Evolutionary conservation across 2,797 vertebrate genomes (phyloP), one percentile per base, ranked within the genome.

Genomic region (Peromyscus eremicus): DNA sequence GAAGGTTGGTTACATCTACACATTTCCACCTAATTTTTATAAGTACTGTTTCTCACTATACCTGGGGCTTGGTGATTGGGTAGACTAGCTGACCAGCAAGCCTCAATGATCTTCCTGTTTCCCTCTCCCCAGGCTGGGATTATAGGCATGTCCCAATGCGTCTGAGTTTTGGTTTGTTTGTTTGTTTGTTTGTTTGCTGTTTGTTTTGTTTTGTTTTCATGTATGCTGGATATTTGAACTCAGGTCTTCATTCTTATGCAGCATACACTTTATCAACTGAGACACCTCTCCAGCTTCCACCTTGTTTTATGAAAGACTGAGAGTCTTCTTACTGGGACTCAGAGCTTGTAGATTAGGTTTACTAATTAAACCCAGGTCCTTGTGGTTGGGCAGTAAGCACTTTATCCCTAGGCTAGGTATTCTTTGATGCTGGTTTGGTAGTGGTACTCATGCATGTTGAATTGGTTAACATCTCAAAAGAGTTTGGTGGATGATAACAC

Each of bases 341-440:
- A 32, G 64, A 52, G 46, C 10, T 23, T 52, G 4, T 86, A 70
- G 57, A 43, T 5, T n/a, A 25, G 23, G 6, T 7, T 71, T 46
- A 19, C 21, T 87, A 60, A 73, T 60, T 75, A 25, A 73, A 57
- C 17, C 27, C 16, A 75, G 27, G 17, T 40, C 17, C 10, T 75
- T 43, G 68, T 75, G n/a, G 14, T 57, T 88, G n/a, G 23, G 4
- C 34, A 57, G n/a, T 37, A 57, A 27, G 14, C 14, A 71, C 19
- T 57, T 87, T 87, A 73, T 14, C 84, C 16, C n/a, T 73, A 43
- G 77, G 23, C 23, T 52, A 55, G 62, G 16, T 40, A 62, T 89
- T 77, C 49, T 86, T 75, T 68, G 52, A 89, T 34, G 29, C 34
- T 84, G 70, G n/a, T 88, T 96, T 87, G 87, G 23, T 94, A 81